Conservation (phyloP, 2,888 invertebrate genomes). For the Selenia dentaria region DNA sequence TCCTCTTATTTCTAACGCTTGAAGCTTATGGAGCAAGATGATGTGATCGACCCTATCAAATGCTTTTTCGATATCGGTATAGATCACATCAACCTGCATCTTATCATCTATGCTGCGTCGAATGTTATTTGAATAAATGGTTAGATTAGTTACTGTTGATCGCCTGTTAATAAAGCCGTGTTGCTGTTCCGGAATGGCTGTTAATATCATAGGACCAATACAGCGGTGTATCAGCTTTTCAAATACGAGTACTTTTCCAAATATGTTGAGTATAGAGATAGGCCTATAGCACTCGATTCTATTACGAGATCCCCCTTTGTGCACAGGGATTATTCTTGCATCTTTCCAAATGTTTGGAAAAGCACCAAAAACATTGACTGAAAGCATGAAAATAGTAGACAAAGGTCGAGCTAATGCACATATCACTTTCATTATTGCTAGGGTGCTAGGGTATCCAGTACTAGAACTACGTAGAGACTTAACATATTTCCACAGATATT, state of each 20-base stretch:
- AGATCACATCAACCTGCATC: not conserved
- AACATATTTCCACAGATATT: too few relatives aligned
- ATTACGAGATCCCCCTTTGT: not conserved
- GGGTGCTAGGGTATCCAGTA: too few relatives aligned
- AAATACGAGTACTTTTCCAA: not conserved
- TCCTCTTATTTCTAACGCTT: not conserved
- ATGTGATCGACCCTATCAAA: not conserved
- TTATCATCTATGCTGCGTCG: not conserved
- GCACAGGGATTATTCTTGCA: not conserved
- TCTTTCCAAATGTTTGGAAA: not conserved
- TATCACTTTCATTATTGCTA: too few relatives aligned
- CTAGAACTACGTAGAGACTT: too few relatives aligned
- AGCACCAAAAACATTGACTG: not conserved
- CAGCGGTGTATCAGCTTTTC: too few relatives aligned
- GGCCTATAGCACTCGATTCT: not conserved
- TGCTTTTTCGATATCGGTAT: not conserved
- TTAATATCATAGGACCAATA: not conserved
- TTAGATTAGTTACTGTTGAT: not conserved
- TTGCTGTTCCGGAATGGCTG: not conserved
- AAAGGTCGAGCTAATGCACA: too few relatives aligned
- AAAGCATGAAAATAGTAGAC: not conserved
- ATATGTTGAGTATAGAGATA: not conserved
- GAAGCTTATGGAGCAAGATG: not conserved
- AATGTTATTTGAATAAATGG: not conserved
- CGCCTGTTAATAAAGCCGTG: not conserved